Evolutionary conservation across 2,888 invertebrate genomes (phyloP).

Genomic region (Taenaris catops): DNA sequence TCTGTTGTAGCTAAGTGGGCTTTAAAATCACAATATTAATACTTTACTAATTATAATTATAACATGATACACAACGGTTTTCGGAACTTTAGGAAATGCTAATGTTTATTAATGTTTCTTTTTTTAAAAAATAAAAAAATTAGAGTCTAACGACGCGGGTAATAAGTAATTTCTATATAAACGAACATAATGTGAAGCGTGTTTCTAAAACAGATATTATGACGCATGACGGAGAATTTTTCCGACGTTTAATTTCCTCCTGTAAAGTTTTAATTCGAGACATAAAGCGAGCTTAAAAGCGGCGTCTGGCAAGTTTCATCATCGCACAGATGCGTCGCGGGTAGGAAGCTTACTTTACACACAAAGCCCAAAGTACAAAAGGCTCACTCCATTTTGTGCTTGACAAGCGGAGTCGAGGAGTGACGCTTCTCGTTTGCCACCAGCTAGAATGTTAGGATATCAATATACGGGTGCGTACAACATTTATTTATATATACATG

Average conservation of each 20-base stretch:
- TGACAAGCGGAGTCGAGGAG: constrained; percentile 68
- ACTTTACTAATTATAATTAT: no score
- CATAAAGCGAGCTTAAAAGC: constrained; percentile 74
- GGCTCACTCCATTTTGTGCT: constrained; percentile 71
- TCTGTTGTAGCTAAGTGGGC: no score
- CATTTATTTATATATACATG: neutral
- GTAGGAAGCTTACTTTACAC: constrained; percentile 75
- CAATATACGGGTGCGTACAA: constrained; percentile 1
- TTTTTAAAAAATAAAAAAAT: no score
- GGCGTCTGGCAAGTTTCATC: constrained; percentile 79
- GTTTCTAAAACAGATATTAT: constrained; percentile 11
- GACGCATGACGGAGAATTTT: constrained; percentile 44
- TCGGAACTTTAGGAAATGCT: no score
- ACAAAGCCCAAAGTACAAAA: constrained; percentile 77
- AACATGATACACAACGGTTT: no score
- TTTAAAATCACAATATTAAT: no score
- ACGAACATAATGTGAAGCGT: constrained; percentile 3
- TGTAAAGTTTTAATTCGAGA: constrained; percentile 76
- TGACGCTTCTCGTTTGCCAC: constrained; percentile 45
- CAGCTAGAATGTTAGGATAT: constrained; percentile 20
- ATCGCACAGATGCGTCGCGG: constrained; percentile 66
- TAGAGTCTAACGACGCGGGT: no score
- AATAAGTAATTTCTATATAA: neutral
- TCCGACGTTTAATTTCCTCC: constrained; percentile 71
- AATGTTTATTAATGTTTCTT: no score